Evolutionary conservation across 2,888 invertebrate species (phyloP).

Genomic region (Pseudococcus longispinus): DNA sequence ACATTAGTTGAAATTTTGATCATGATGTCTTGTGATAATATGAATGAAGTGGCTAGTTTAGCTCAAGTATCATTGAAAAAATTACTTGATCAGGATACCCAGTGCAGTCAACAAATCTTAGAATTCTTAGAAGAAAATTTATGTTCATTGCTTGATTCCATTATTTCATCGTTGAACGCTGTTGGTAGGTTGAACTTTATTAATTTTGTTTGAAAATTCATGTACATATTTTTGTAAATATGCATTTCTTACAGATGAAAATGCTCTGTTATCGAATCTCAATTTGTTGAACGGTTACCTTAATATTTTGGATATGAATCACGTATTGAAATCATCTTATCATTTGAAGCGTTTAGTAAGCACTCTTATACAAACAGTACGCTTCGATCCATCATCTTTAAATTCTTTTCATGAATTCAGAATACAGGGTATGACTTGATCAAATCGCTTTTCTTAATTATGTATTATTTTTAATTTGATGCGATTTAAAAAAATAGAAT

Average conservation of each 20-base stretch:
- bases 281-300: conserved; percentile 45
- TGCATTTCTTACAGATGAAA: conserved; percentile 37
- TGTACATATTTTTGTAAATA: not conserved
- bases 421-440: not conserved
- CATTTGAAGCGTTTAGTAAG: conserved; percentile 3
- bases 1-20: conserved; percentile 73
- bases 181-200: not conserved
- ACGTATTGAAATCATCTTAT: conserved; percentile 28
- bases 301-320: conserved; percentile 9
- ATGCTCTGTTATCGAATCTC: conserved; percentile 38
- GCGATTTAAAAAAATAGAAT: not conserved
- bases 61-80: conserved; percentile 63
- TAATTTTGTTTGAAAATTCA: not conserved
- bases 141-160: not conserved
- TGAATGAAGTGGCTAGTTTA: conserved; percentile 65
- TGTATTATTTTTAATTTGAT: not conserved
- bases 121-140: conserved; percentile 71
- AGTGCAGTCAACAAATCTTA: conserved; percentile 62
- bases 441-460: not conserved
- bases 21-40: conserved; percentile 73
- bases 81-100: conserved; percentile 63
- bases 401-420: conserved; percentile 6
- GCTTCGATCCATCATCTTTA: conserved; percentile 39
- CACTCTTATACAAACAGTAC: conserved; percentile 6
- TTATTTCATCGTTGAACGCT: conserved; percentile 36